phyloP scores from a whole-genome alignment of 2,888 invertebrate species.

The Pristionchus mayeri region DNA sequence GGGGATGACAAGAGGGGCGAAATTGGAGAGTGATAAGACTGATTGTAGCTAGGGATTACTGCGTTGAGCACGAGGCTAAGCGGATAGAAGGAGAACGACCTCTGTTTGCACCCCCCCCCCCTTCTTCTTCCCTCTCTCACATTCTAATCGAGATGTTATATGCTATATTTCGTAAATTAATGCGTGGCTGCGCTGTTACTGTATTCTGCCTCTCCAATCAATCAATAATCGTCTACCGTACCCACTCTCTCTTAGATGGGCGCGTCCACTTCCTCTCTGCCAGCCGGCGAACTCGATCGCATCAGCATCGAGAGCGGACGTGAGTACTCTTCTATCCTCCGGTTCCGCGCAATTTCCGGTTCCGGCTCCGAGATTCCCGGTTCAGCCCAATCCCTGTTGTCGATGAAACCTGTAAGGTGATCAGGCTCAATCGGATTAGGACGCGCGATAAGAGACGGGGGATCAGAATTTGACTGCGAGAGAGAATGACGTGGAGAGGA shows the following conservation, averaged over 20 bases:
- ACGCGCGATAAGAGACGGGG: background rate
- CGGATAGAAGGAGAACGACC: background rate
- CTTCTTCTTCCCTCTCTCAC: background rate
- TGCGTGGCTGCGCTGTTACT: too few species aligned
- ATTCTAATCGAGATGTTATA: too few species aligned
- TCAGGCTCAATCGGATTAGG: slow-evolving; percentile 24
- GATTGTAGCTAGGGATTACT: background rate
- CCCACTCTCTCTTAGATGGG: slow-evolving; percentile 62
- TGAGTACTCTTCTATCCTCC: slow-evolving; percentile 56
- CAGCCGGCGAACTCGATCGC: slow-evolving; percentile 65
- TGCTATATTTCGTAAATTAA: too few species aligned
- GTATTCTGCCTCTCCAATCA: too few species aligned
- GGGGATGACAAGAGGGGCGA: background rate
- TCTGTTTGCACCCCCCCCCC: too few species aligned
- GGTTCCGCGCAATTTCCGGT: background rate
- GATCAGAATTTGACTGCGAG: slow-evolving; percentile 30
- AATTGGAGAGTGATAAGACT: slow-evolving; percentile 21
- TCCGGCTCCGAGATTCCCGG: background rate
- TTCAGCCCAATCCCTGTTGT: slow-evolving; percentile 19
- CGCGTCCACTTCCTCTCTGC: slow-evolving; percentile 62
- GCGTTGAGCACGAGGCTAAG: background rate
- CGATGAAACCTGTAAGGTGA: background rate
- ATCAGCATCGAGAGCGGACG: slow-evolving; percentile 69
- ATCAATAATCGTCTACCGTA: too few species aligned
- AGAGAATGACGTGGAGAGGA: background rate